phyloP scores from a whole-genome alignment of 2,797 vertebrate species.

The Xyrichtys novacula region DNA sequence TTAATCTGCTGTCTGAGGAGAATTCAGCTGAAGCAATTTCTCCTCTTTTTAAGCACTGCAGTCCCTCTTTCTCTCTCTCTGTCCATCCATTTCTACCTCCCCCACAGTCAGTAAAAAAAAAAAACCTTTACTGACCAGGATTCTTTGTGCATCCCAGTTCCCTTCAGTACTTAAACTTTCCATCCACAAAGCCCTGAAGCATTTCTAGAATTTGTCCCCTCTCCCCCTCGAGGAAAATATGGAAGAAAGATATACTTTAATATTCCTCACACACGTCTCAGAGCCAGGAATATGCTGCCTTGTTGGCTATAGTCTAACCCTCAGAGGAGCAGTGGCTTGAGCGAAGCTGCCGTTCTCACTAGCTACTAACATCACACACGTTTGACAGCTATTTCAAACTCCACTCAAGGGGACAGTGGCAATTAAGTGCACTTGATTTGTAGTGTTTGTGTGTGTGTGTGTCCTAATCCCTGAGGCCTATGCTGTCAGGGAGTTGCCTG shows the following conservation, averaged over 20 bases:
- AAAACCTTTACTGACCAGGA: constrained; percentile 31
- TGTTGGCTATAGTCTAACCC: constrained; percentile 26
- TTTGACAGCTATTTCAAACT: constrained; percentile 59
- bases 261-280: constrained; percentile 34
- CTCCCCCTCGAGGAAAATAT: constrained; percentile 36
- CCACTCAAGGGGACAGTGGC: constrained; percentile 31
- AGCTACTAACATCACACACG: constrained; percentile 45
- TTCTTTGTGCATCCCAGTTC: constrained; percentile 43
- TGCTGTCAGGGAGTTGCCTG: constrained; percentile 62
- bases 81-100: constrained; percentile 41
- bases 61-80: constrained; percentile 25
- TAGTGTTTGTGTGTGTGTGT: constrained; percentile 19
- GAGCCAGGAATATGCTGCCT: constrained; percentile 12
- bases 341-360: constrained; percentile 30
- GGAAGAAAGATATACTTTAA: constrained; percentile 44
- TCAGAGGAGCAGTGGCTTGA: constrained; percentile 35
- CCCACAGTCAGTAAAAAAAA: constrained; percentile 15
- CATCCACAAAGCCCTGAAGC: constrained; percentile 42
- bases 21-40: constrained; percentile 20
- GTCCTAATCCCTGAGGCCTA: constrained; percentile 59
- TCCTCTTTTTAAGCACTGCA: constrained; percentile 7
- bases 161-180: constrained; percentile 50
- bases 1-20: constrained; percentile 37
- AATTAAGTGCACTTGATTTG: constrained; percentile 37
- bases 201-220: constrained; percentile 55